Conservation (phyloP, 2,888 invertebrate species). For the Maniola hyperantus region DNA sequence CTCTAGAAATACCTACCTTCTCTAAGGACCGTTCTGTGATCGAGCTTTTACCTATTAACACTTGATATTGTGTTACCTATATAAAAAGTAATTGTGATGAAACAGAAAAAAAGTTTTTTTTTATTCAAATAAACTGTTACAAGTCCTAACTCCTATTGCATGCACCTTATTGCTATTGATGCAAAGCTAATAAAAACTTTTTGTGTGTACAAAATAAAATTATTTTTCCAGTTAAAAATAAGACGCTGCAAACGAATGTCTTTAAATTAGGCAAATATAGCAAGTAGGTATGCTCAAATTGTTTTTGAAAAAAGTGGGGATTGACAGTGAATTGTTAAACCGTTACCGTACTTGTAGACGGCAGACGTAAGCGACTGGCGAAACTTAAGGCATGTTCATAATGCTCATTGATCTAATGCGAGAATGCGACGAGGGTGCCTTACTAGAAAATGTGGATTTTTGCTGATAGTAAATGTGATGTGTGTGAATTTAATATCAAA, state of each 20-base stretch:
- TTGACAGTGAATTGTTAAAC: slow-evolving; percentile 68
- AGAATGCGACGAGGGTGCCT: neutral
- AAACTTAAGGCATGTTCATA: slow-evolving; percentile 10
- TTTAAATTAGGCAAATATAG: slow-evolving; percentile 17
- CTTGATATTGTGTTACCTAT: no score
- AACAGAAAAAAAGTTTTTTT: neutral
- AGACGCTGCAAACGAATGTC: neutral
- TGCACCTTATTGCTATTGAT: no score
- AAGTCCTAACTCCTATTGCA: no score
- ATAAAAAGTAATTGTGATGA: neutral
- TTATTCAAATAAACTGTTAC: no score
- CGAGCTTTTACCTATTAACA: no score
- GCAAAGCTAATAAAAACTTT: neutral
- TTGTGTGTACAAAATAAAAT: neutral
- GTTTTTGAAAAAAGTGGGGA: slow-evolving; percentile 51
- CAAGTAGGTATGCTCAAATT: slow-evolving; percentile 45
- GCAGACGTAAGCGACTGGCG: slow-evolving; percentile 61
- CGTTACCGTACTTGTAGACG: slow-evolving; percentile 49
- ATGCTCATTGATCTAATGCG: neutral
- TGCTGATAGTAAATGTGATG: no score
- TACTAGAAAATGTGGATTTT: no score
- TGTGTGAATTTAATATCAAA: no score
- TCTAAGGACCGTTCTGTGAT: no score
- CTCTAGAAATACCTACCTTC: no score
- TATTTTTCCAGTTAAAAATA: neutral